Base-by-base conservation (phyloP, 2,888 invertebrate species). In the Trichogramma dendrolimi region DNA sequence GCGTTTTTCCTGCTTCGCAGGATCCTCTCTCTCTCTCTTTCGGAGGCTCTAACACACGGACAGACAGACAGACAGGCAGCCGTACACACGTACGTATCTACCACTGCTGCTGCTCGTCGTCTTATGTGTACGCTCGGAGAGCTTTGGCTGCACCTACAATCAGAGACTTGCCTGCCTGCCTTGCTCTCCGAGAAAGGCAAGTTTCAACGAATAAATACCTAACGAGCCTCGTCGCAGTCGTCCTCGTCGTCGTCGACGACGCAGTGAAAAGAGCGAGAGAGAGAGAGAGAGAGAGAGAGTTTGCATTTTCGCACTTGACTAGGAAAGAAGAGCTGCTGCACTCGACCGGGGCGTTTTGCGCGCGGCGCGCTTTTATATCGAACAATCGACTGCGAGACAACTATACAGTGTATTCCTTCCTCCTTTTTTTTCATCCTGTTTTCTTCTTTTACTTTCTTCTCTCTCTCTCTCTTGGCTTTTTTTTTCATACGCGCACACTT, bases 181-280 rank as follows among this genome's bases (percentile, higher is more conserved):
- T 27, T 27, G 27, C 27, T 27, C 27, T 27, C 27, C 27, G 6
- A 6, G 11, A 49, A 11, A 43, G 43, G 14, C 54, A 47, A 60
- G 6, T 61, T 58, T 58, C 47, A 39, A 42, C 42, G 63, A 66
- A 66, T 66, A 66, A 61, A 63, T 66, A 63, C 7, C 56, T 61
- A 66, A 63, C 61, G 61, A 63, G 62, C 57, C 27, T 1, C 46
- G 41, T 4, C 11, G 38, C 50, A n/a, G 6, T 14, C 14, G 46
- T 46, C 10, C 3, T 46, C n/a, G n/a, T 46, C 46, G 27, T 27
- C 27, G 27, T 46, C 46, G n/a, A 2, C 46, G 46, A n/a, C 27
- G 27, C 27, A 27, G 27, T 27, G 27, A 27, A 27, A 27, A 27
- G 27, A 27, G 27, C 1, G 27, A 14, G 14, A 14, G 14, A 14